Evolutionary conservation across 2,888 invertebrate species (phyloP).

Genomic region (Cepaea hortensis): DNA sequence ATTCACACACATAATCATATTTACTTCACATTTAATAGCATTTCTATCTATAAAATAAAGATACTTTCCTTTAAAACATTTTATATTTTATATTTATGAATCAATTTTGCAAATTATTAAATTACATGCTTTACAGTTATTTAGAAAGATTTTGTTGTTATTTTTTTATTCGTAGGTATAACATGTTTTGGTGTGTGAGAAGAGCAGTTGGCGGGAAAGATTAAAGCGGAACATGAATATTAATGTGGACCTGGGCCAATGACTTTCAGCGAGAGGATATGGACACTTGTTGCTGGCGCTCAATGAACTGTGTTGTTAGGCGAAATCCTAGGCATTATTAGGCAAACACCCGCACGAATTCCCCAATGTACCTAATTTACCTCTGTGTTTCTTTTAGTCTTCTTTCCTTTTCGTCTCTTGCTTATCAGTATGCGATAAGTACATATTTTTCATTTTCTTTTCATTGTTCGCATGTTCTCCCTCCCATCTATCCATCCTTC

Average conservation of each 20-base stretch:
- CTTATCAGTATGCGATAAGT: too few relatives aligned
- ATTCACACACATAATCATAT: conserved; percentile 45
- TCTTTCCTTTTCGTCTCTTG: too few relatives aligned
- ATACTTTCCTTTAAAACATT: too few relatives aligned
- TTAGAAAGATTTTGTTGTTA: not conserved
- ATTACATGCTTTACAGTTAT: too few relatives aligned
- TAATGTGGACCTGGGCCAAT: conserved; percentile 16
- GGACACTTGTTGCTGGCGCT: conserved; percentile 41
- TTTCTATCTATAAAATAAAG: not conserved
- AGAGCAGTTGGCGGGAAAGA: conserved; percentile 43
- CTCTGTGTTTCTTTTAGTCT: too few relatives aligned
- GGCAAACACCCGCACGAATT: too few relatives aligned
- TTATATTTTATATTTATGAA: not conserved
- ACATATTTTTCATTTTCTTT: too few relatives aligned
- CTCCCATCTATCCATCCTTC: too few relatives aligned
- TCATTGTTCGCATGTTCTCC: too few relatives aligned
- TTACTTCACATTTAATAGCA: conserved; percentile 22
- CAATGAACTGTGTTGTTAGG: not conserved
- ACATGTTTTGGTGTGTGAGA: not conserved
- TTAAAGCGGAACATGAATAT: conserved; percentile 36
- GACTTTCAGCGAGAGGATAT: not conserved
- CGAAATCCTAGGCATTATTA: too few relatives aligned
- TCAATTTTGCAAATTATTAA: not conserved
- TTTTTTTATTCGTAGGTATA: conserved; percentile 2
- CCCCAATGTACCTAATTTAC: too few relatives aligned